Base-by-base conservation (phyloP, 2,797 vertebrate species). In the Psittacula echo region DNA sequence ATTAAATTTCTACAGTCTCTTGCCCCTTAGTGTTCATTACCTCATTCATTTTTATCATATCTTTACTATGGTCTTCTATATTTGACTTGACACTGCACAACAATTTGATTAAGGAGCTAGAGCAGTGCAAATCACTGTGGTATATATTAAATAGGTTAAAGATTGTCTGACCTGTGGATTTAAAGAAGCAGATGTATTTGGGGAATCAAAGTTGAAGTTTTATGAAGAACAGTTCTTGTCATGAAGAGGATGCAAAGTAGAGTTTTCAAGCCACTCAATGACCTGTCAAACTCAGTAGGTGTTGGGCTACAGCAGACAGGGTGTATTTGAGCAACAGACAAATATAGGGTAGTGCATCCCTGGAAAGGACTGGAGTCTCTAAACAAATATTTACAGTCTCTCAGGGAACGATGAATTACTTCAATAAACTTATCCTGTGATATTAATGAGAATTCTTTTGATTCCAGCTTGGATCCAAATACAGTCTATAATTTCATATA, bases 41-140 rank as follows among this genome's bases (percentile, higher is more conserved):
- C 29, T 64, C 58, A 30, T 81, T 90, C 32, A 42, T 88, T 94
- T 91, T 94, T 85, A 72, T 93, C 23, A 16, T 42, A 5, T 48
- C 16, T 78, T 80, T 91, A 21, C 32, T 80, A 3, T 71, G 39
- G 32, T 66, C 20, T 79, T 89, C 34, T 64, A 21, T 54, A 60
- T 73, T 84, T 87, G 44, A 80, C 60, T 75, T 84, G 66, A 68
- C 24, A 26, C 12, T 26, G 58, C 32, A 21, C 48, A 75, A 53
- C 26, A 16, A 66, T 73, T 50, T 73, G 54, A 32, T 62, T 53
- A 62, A 58, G 87, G 39, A 58, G 45, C n/a, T 27, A 30, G n/a
- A 80, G 32, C 47, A 66, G 23, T 45, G 27, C 19, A 72, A n/a
- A 84, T 75, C 44, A 14, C 48, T 51, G 7, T 60, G 30, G 32